Conservation (phyloP, 2,113 vertebrate species). For the Uria aalge region DNA sequence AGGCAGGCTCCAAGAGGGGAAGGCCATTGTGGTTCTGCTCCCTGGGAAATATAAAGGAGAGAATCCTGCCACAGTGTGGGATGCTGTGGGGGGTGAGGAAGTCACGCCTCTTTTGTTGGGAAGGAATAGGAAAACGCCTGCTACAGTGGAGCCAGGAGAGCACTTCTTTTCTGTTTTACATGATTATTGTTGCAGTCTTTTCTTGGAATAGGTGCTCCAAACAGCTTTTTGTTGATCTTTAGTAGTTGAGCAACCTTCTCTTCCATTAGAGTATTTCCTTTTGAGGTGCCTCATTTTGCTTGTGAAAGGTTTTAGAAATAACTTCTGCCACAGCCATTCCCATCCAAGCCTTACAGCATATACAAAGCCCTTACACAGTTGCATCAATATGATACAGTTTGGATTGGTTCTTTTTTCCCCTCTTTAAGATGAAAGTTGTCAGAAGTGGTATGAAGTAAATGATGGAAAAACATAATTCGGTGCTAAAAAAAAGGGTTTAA, state of each 20-base stretch:
- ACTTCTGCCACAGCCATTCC: neutral
- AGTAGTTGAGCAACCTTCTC: neutral
- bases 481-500: neutral
- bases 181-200: neutral
- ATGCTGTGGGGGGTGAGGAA: neutral
- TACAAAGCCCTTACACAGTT: neutral
- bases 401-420: neutral
- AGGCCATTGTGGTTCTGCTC: neutral
- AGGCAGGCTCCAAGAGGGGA: neutral
- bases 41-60: neutral
- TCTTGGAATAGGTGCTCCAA: neutral
- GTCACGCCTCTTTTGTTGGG: neutral
- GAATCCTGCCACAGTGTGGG: too few relatives aligned
- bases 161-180: neutral
- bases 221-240: neutral
- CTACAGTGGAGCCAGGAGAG: neutral
- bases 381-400: neutral
- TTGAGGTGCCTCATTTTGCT: neutral
- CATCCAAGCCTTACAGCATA: neutral
- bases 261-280: neutral
- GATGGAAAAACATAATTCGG: neutral
- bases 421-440: neutral
- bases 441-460: neutral
- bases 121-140: neutral
- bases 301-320: neutral